Base-by-base conservation (phyloP, 2,797 vertebrate genomes). In the Echiichthys vipera region DNA sequence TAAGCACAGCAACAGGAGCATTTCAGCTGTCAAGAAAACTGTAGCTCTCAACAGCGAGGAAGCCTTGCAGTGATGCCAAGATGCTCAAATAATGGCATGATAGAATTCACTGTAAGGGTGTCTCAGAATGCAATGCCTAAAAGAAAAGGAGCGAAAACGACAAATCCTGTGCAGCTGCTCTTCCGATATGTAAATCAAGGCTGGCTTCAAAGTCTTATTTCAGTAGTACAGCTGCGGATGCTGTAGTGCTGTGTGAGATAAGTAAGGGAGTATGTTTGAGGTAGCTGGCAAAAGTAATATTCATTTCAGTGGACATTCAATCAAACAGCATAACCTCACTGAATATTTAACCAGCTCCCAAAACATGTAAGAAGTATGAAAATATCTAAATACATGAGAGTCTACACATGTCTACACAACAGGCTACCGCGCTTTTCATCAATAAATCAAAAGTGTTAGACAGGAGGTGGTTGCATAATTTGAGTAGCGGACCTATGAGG, bases 101-200 rank as follows among this genome's bases (percentile, higher is more conserved):
- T 72, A 68, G 61, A 84, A 87, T 81, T 80, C 66, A 76, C 69
- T 81, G 75, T 75, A 69, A 84, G 82, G 63, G 46, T 72, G 74
- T 89, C 74, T 89, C 51, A 74, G 70, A 65, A 90, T 81, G 74
- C 69, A 77, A 63, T 22, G 59, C 74, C 76, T 75, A 71, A 77
- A 89, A 87, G 81, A 84, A 88, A 85, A 77, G 69, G 49, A 78
- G 72, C 34, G 45, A 81, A 78, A 84, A 78, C 29, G 62, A 78
- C 69, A 90, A 83, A 87, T 88, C 83, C 80, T 81, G 81, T 65
- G 74, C 84, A 90, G 89, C 87, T 90, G 88, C 84, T 88, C 83
- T 84, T 88, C 76, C 73, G 81, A 80, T 85, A 90, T 91, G 90
- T 88, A 90, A 91, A 92, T 88, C 71, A 45, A 77, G 74, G 46